A percentile compares a stretch with the other conserved stretches of the same genome.
phyloP scores from a whole-genome alignment of 1,140 invertebrate species.

The Brachionus sp. region DNA sequence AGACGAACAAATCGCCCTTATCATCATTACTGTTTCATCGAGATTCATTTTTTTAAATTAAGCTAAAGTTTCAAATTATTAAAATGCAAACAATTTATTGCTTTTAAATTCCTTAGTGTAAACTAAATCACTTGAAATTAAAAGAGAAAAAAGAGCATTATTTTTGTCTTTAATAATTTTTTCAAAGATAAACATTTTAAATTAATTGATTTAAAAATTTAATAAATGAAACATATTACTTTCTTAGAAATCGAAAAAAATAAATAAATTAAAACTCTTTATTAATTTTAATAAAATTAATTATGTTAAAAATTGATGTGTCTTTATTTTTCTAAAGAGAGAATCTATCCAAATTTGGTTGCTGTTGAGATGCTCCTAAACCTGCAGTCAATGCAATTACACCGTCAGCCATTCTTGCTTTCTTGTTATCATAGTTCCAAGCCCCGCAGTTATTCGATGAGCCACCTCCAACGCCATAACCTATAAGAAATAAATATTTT shows the following conservation, averaged over 20 bases:
- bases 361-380: background rate
- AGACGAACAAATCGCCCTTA: conserved; percentile 10
- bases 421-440: background rate
- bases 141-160: too few relatives aligned
- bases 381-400: background rate
- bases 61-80: background rate
- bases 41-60: conserved; percentile 29
- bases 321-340: too few relatives aligned
- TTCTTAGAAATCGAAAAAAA: too few relatives aligned
- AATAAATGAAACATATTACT: too few relatives aligned
- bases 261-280: too few relatives aligned
- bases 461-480: conserved; percentile 3
- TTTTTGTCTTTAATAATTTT: too few relatives aligned
- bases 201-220: too few relatives aligned
- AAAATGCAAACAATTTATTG: background rate
- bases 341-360: background rate
- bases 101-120: background rate
- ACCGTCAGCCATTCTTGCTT: background rate
- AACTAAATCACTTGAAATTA: too few relatives aligned
- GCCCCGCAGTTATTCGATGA: background rate
- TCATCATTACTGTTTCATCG: conserved; percentile 2
- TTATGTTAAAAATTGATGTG: too few relatives aligned
- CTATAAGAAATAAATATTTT: background rate
- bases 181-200: too few relatives aligned
- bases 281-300: too few relatives aligned